Conservation (phyloP, 2,113 vertebrate species). For the Protobothrops mucrosquamatus region DNA sequence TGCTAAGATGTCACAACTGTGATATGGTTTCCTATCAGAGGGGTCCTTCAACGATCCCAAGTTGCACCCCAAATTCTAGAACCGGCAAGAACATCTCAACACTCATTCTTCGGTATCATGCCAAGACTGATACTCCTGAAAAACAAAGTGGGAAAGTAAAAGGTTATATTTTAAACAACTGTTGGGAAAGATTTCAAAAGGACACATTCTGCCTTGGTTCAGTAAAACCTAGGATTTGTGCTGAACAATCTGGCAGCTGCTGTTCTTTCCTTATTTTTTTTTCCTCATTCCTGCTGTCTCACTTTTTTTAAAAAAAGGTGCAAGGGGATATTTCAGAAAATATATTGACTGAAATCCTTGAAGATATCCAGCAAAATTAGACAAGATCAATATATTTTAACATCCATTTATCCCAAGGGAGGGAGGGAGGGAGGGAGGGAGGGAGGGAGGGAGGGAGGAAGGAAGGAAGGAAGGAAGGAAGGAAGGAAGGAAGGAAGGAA, state of each 20-base stretch:
- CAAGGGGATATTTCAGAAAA: not conserved
- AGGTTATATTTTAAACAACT: not conserved
- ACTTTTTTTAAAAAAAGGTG: not conserved
- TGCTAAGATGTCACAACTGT: not conserved
- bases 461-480: not conserved
- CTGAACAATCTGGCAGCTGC: not conserved
- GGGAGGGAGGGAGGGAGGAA: not conserved
- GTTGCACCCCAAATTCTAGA: not conserved
- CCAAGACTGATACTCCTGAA: not conserved
- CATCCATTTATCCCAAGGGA: not conserved
- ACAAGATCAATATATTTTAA: not conserved
- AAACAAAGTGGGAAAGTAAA: not conserved
- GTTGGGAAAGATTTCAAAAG: not conserved
- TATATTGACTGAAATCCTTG: not conserved
- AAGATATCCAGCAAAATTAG: not conserved
- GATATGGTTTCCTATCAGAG: not conserved
- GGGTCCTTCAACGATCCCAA: not conserved
- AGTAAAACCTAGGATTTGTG: not conserved
- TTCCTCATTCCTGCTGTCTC: not conserved
- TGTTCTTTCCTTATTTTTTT: not conserved
- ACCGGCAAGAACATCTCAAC: not conserved
- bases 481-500: not conserved
- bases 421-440: accelerated
- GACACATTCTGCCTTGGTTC: not conserved
- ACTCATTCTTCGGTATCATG: not conserved